Base-by-base conservation (phyloP, 1,140 invertebrate genomes). In the Drosophila ohnishii region DNA sequence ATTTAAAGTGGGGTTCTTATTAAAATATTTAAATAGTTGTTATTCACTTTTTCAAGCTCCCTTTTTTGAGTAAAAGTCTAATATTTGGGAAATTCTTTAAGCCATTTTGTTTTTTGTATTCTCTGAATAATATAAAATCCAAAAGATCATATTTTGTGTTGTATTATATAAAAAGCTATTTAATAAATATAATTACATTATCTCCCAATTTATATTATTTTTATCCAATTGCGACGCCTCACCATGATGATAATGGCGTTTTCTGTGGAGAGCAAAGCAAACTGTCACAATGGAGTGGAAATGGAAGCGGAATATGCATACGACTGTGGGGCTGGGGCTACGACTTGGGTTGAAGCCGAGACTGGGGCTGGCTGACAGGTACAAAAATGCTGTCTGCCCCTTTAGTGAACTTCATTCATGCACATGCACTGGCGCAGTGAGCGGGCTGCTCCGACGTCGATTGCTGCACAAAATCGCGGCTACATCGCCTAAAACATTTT, bases 361-460 rank as follows among this genome's bases (percentile, higher is more conserved):
- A 30, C 34, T 25, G 25, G 30, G 25, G 39, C 61, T 30, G 56
- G 37, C 61, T 44, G 61, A 64, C 71, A 74, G 48, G 60, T 64
- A 75, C 81, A 81, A 74, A 87, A 82, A 85, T 85, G 82, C 65
- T 85, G 81, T 67, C 80, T 84, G 81, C 81, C 80, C 76, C 78
- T 85, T 82, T 63, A 62, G 72, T 76, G 79, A 85, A 85, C 81
- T 86, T 86, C 82, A 86, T 86, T 86, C 82, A 86, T 86, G 78
- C 77, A 83, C 82, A 86, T 86, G 78, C 77, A 83, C 70, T 78
- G 83, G 83, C 48, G 75, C 58, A 75, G 72, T 63, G 65, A 66
- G 75, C 60, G 77, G 64, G 48, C 47, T 39, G 57, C 50, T 48
- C 11, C 61, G 63, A 39, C 75, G 25, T 40, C 37, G 65, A 45